phyloP scores from a whole-genome alignment of 2,888 invertebrate genomes.

The Mesodorylaimus sp. region DNA sequence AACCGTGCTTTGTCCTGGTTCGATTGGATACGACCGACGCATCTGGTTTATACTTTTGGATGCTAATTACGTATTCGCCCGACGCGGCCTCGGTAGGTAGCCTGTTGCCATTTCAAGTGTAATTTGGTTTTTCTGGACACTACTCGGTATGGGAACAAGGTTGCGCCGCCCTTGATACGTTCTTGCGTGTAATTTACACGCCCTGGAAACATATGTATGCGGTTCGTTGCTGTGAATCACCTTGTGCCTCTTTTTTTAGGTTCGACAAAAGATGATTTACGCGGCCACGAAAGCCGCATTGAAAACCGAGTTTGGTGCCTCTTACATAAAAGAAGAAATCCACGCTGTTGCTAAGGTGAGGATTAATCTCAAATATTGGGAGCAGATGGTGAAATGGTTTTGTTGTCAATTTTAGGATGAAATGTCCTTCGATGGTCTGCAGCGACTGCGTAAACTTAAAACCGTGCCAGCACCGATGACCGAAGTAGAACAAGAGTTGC shows the following conservation, averaged over 20 bases:
- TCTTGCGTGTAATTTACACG: too few species aligned
- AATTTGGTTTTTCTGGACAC: too few species aligned
- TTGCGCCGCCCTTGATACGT: too few species aligned
- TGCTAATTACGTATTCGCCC: conserved; percentile 81
- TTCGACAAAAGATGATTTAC: conserved; percentile 89
- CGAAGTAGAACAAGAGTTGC: conserved; percentile 36
- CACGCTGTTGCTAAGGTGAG: conserved; percentile 60
- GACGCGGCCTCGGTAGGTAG: conserved; percentile 55
- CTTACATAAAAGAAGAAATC: conserved; percentile 78
- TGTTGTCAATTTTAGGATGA: conserved; percentile 46
- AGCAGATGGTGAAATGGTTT: neutral
- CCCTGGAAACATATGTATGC: too few species aligned
- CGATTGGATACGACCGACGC: conserved; percentile 37
- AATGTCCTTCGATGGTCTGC: conserved; percentile 58
- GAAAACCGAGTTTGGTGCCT: conserved; percentile 83
- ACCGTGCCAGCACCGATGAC: conserved; percentile 76
- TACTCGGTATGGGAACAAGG: too few species aligned
- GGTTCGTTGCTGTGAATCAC: too few species aligned
- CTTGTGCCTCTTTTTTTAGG: conserved; percentile 21
- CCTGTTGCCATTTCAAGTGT: neutral
- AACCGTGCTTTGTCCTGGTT: conserved; percentile 73
- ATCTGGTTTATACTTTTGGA: conserved; percentile 70
- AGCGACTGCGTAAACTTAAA: conserved; percentile 53
- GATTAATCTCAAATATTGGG: conserved; percentile 7
- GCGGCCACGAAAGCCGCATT: conserved; percentile 92